Conservation (phyloP, 2,113 vertebrate species). For the Steatornis caripensis region DNA sequence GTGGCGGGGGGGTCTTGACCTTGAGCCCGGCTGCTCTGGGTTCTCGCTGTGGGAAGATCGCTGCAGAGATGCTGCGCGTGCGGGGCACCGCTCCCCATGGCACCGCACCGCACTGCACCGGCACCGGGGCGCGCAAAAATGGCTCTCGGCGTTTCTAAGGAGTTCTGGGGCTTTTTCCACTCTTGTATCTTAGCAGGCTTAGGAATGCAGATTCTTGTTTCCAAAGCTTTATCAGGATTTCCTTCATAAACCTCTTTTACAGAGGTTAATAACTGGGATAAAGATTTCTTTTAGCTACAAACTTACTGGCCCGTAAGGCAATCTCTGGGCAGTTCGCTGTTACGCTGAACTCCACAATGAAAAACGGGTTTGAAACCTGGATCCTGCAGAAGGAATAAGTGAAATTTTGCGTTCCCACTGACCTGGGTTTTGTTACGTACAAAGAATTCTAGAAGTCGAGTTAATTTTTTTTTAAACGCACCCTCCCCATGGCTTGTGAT, state of each 20-base stretch:
- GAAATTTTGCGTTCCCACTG: background rate
- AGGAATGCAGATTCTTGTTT: background rate
- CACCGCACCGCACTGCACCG: fast-evolving
- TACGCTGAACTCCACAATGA: background rate
- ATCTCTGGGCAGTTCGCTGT: background rate
- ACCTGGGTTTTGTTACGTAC: background rate
- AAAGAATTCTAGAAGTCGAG: background rate
- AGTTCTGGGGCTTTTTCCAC: background rate
- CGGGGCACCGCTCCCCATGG: background rate
- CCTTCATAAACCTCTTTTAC: background rate
- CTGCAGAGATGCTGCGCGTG: background rate
- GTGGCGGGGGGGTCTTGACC: fast-evolving
- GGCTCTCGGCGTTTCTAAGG: background rate
- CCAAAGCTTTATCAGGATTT: background rate
- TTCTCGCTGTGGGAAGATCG: fast-evolving
- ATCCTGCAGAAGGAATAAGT: background rate
- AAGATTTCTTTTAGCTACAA: background rate
- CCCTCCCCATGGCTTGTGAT: background rate
- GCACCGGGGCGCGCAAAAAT: background rate
- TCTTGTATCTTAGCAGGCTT: background rate
- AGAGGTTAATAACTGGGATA: background rate
- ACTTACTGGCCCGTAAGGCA: background rate
- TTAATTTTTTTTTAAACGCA: background rate
- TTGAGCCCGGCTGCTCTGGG: background rate
- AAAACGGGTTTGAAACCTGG: background rate